Evolutionary conservation across 2,113 vertebrate genomes (phyloP).

Genomic region (Myxocyprinus asiaticus): DNA sequence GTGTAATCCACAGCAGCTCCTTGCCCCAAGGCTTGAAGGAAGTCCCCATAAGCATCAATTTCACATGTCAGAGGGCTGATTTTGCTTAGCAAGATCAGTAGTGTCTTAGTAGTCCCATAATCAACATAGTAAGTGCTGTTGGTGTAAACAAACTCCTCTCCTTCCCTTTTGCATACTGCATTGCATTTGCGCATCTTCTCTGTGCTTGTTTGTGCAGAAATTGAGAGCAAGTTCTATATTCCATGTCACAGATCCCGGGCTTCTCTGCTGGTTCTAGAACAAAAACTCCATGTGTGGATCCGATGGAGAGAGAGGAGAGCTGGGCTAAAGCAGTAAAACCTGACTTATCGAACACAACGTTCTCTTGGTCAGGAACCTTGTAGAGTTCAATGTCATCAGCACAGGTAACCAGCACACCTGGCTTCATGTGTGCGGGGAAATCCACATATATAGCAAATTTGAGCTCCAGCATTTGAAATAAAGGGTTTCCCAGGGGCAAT

Average conservation of each 20-base stretch:
- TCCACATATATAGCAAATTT: constrained; percentile 94
- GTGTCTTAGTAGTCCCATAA: constrained; percentile 66
- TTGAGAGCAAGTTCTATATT: constrained; percentile 71
- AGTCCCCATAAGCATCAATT: constrained; percentile 94
- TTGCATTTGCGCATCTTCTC: constrained; percentile 73
- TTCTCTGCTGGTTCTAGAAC: constrained; percentile 73
- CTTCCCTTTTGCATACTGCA: constrained; percentile 70
- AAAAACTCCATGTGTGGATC: constrained; percentile 91
- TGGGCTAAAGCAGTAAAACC: constrained; percentile 92
- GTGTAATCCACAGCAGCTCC: constrained; percentile 80
- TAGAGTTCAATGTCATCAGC: constrained; percentile 95
- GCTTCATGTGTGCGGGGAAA: constrained; percentile 85
- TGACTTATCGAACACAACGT: constrained; percentile 77
- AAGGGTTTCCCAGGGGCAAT: constrained; percentile 82
- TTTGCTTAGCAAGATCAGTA: constrained; percentile 78
- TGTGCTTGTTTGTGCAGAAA: constrained; percentile 90
- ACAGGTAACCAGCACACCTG: constrained; percentile 86
- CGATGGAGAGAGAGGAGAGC: constrained; percentile 80
- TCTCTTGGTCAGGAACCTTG: constrained; percentile 62
- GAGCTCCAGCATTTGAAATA: constrained; percentile 94
- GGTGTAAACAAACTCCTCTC: constrained; percentile 82
- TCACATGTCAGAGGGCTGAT: constrained; percentile 80
- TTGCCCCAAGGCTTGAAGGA: constrained; percentile 88
- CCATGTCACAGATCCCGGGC: constrained; percentile 64
- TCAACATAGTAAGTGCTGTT: constrained; percentile 92